Evolutionary conservation across 2,113 vertebrate genomes (phyloP), one percentile per base, ranked within the genome.

Genomic region (Chinchilla lanigera): DNA sequence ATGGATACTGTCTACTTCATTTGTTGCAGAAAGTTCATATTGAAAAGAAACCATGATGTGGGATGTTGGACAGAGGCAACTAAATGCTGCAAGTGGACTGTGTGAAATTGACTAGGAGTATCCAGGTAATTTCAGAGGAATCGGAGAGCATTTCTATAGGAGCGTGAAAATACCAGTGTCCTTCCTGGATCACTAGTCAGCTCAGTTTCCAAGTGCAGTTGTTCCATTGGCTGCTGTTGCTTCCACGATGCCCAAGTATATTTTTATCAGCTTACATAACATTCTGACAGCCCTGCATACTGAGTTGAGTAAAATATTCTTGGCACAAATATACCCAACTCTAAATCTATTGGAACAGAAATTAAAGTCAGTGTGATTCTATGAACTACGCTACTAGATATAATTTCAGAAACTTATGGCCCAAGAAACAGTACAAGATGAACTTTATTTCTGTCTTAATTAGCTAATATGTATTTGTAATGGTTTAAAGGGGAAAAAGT

Each of bases 181-280:
- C 22, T 94, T 86, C 26, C 8, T 58, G 90, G 52, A 54, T 85
- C 86, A 90, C 75, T 82, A 81, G 50, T 6, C 16, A 0, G 63
- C 22, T 44, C 77, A 69, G 10, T 75, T 80, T 89, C 90, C 60
- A 30, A 56, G 90, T 38, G 20, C 65, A 44, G 35, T 47, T 86
- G 50, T 12, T 96, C 60, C 28, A 41, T 63, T 86, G 78, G 65
- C 30, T 35, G 3, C n/a, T 77, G 77, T 65, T 90, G 35, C 90
- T 85, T 90, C 77, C 84, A 0, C 54, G 83, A 93, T 92, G 60
- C 5, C 44, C 56, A 87, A 75, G 44, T 69, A 19, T 71, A 69
- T 94, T 92, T 97, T 90, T 89, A 84, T 86, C 71, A 75, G 30
- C 52, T 86, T 94, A 61, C 20, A 14, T 93, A 96, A 86, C 47